Evolutionary conservation across 2,113 vertebrate genomes (phyloP).

Genomic region (Gymnorhina tibicen): DNA sequence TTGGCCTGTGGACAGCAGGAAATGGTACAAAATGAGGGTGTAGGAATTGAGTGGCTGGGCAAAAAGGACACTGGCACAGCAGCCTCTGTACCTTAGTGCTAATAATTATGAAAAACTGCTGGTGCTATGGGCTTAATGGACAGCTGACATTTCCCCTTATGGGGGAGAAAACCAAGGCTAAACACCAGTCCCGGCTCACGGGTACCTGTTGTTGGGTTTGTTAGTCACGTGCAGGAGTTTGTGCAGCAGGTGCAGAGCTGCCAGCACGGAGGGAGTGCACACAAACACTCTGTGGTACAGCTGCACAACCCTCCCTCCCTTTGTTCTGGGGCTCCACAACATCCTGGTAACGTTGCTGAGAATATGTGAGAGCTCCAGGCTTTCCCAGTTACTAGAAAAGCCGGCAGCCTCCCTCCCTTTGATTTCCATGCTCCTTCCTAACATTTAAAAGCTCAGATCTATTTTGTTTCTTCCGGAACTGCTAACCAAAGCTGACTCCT

Average conservation of each 20-base stretch:
- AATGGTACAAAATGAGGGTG: not conserved
- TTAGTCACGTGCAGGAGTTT: not conserved
- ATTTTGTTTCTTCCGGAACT: constrained; percentile 42
- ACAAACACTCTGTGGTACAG: rapidly evolving
- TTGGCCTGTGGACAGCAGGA: not conserved
- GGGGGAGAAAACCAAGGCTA: not conserved
- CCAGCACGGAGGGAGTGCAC: rapidly evolving
- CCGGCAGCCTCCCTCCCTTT: not conserved
- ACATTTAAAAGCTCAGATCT: constrained; percentile 12
- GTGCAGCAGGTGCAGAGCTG: not conserved
- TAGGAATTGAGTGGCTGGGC: not conserved
- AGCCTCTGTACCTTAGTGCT: not conserved
- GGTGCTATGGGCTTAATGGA: not conserved
- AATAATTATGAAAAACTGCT: not conserved
- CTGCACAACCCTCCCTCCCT: not conserved
- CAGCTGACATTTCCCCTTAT: not conserved
- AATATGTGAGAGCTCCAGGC: not conserved
- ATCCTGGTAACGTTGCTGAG: not conserved
- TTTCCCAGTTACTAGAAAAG: not conserved
- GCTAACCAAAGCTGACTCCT: constrained; percentile 44
- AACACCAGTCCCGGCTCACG: not conserved
- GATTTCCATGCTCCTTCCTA: not conserved
- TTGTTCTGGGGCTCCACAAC: not conserved
- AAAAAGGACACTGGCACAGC: not conserved
- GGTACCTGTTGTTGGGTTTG: not conserved